Base-by-base conservation (phyloP, 2,797 vertebrate species). In the Sebastiscus tertius region DNA sequence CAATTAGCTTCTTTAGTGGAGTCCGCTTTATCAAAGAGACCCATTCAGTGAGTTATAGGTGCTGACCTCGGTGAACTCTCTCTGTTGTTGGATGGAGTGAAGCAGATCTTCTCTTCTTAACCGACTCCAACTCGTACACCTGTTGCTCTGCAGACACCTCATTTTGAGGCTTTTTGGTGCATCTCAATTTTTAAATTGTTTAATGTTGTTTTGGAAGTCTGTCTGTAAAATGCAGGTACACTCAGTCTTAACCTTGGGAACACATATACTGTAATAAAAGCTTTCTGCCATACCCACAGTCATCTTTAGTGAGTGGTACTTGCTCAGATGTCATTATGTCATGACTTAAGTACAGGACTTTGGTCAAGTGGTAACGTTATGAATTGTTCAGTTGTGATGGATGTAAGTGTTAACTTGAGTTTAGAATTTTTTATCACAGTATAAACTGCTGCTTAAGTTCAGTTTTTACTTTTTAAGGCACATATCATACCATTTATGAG, bases 1-100 rank as follows among this genome's bases (percentile, higher is more conserved):
- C 29, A 42, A 11, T 75, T 34, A 39, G 18, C 70, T 60, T 4
- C 27, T 82, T 36, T 72, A 65, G 73, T 71, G 16, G 18, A 66
- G 54, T 83, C 67, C 31, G 33, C 20, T 59, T 33, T 1, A 69
- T 87, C 64, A 79, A 72, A 77, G 73, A 82, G 64, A 26, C 27
- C 33, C 54, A 77, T 87, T 87, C 76, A 89, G 33, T 14, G 33
- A 7, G 33, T 46, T 58, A 42, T 42, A 14, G 22, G 9, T 58
- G 63, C 36, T 31, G 18, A 74, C 61, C 67, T 73, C 52, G 2
- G 20, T 85, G 77, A 74, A n/a, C 70, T 34, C 4, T 33, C 36
- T 56, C 49, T 65, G 39, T 3, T 14, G 18, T 2, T 14, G 24
- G 52, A 62, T 29, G 14, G 46, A 70, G 36, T 18, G 16, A 82